A percentile compares a stretch with the other conserved stretches of the same genome.
phyloP scores from a whole-genome alignment of 2,113 vertebrate species.

The Dromiciops gliroides region DNA sequence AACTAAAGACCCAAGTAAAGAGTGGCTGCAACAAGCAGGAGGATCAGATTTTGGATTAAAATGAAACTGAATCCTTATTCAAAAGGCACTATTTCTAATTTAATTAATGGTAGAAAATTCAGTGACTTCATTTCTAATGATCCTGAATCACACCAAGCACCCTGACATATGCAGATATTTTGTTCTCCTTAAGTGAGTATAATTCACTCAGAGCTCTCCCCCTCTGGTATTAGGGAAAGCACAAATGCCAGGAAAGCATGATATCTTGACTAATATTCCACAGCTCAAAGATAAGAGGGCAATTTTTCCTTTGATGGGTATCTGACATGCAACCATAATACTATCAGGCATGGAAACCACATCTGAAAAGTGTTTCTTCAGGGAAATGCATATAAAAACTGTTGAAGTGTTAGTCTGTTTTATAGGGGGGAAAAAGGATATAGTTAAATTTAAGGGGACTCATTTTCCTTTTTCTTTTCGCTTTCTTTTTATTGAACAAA shows the following conservation, averaged over 20 bases:
- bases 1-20: background rate
- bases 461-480: background rate
- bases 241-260: background rate
- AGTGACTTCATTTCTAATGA: background rate
- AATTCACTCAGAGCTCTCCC: background rate
- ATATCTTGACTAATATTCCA: constrained; percentile 4
- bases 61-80: background rate
- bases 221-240: background rate
- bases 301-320: background rate
- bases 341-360: background rate
- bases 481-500: background rate
- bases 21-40: background rate
- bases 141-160: background rate
- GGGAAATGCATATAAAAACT: background rate
- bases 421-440: background rate
- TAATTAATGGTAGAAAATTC: background rate
- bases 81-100: background rate
- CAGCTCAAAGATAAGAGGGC: background rate
- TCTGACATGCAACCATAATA: background rate
- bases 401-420: background rate
- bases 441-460: background rate
- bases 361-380: background rate
- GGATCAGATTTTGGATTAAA: background rate
- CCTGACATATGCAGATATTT: fast-evolving
- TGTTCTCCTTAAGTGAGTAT: background rate